Base-by-base conservation (phyloP, 2,888 invertebrate species). In the Trichopoda pennipes region DNA sequence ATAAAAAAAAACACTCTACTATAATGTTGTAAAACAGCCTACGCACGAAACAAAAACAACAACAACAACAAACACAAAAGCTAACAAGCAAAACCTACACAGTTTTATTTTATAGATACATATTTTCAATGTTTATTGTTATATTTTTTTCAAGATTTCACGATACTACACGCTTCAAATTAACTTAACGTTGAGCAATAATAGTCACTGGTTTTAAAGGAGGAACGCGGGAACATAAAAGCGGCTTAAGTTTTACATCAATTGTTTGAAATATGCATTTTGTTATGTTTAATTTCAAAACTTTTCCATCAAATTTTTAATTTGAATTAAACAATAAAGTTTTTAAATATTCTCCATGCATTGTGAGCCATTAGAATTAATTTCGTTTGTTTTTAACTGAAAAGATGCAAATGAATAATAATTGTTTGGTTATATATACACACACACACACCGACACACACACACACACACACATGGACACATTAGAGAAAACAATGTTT, bases 41-140 rank as follows among this genome's bases (percentile, higher is more conserved):
- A 79, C 79, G 66, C 73, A 73, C 55, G 28, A 28, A 12, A 38
- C 28, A 12, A 38, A 10, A 12, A 12, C 8, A 1, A 35, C 10
- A 38, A 32, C 60, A n/a, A n/a, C 28, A 12, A 38, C 38, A 12
- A 12, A 3, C 8, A 35, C 10, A 38, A 32, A 42, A 4, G 53
- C 61, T 44, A 28, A 61, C 53, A 61, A 32, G 23, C 73, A 68
- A n/a, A n/a, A 38, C 79, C 79, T 68, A 79, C 79, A 61, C 79
- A 73, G 32, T 61, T 58, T 68, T 47, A 44, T 38, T 69, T 47
- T 14, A 49, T 32, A 55, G 47, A 69, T 69, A 69, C 21, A 60
- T 8, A 42, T 42, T 66, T 66, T 35, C 55, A 63, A 47, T 64
- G 47, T 12, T n/a, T 58, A 35, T 28, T 19, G 47, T 35, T 21